Evolutionary conservation across 1,140 invertebrate species (phyloP), one percentile per base, ranked within the genome.

Genomic region (Tribolium madens): DNA sequence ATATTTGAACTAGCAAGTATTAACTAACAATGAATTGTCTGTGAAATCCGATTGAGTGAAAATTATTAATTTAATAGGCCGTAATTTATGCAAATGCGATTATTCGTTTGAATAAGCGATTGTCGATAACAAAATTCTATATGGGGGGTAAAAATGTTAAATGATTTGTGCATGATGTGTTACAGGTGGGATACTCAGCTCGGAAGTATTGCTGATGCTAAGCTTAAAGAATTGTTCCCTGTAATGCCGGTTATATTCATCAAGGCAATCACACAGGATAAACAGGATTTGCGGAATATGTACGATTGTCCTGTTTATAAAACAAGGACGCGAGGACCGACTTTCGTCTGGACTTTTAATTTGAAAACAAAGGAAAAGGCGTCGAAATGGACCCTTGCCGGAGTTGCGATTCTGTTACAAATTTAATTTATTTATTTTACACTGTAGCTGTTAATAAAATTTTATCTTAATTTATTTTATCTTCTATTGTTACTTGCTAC

Each of bases 331-430:
- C 89, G 97, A 77, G 97, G 97, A 1, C 93, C 94, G 2, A 98
- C 96, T 0, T 99, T 92, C 83, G 95, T 98, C 0, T 98, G 97
- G 96, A 98, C 96, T 0, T 98, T 98, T 84, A 97, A 97, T 86
- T 87, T 99, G 7, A 96, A 94, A 88, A 95, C 93, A 0, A 95
- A 93, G 84, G 95, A 97, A 81, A 95, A 94, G 79, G 87, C 96
- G 0, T 91, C 94, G 0, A 96, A 96, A 82, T 99, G 97, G 97
- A 93, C 95, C 1, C 86, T 98, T 17, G 97, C 94, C 10, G 97
- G 97, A 7, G 96, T 98, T 0, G 95, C 96, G 4, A 90, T 99
- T 26, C 86, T 98, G 14, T 88, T 99, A 14, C 92, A 93, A 80
- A 89, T 92, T 78, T 93, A 89, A 78, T 14, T 42, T 36, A 69